Evolutionary conservation across 2,888 invertebrate species (phyloP).

Genomic region (Phorcus lineatus): DNA sequence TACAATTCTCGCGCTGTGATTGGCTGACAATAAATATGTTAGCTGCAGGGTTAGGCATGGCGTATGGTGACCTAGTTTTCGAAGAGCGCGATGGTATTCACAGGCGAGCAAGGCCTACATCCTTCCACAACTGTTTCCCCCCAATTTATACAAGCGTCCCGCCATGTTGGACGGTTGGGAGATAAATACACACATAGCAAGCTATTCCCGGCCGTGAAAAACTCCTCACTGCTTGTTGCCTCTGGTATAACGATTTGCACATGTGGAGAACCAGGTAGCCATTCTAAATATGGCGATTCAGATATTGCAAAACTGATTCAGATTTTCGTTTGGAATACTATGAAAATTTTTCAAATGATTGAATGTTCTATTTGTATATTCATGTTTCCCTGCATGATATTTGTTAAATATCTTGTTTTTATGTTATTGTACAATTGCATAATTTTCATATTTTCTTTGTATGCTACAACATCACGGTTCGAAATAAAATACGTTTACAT

Average conservation of each 20-base stretch:
- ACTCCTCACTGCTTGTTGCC: not conserved
- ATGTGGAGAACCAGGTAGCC: not conserved
- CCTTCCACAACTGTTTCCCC: not conserved
- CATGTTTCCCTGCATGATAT: too few species aligned
- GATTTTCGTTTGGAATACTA: too few species aligned
- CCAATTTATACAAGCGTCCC: not conserved
- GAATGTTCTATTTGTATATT: too few species aligned
- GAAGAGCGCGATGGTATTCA: not conserved
- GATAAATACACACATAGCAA: not conserved
- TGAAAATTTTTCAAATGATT: too few species aligned
- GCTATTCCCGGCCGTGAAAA: not conserved
- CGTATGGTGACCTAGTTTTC: not conserved
- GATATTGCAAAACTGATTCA: too few species aligned
- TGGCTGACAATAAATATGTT: not conserved
- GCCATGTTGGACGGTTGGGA: not conserved
- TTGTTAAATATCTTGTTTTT: too few species aligned
- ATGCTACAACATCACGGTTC: too few species aligned
- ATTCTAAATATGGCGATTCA: too few species aligned
- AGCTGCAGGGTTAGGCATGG: not conserved
- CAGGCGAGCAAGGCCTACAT: not conserved
- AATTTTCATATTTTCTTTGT: too few species aligned
- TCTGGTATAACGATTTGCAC: not conserved
- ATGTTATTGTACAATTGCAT: too few species aligned
- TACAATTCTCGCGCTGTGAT: constrained; percentile 13
- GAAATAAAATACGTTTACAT: too few species aligned